Percentiles rank a stretch among this genome's conserved stretches.
Conservation (phyloP, 2,113 vertebrate species). For the Cromileptes altivelis region DNA sequence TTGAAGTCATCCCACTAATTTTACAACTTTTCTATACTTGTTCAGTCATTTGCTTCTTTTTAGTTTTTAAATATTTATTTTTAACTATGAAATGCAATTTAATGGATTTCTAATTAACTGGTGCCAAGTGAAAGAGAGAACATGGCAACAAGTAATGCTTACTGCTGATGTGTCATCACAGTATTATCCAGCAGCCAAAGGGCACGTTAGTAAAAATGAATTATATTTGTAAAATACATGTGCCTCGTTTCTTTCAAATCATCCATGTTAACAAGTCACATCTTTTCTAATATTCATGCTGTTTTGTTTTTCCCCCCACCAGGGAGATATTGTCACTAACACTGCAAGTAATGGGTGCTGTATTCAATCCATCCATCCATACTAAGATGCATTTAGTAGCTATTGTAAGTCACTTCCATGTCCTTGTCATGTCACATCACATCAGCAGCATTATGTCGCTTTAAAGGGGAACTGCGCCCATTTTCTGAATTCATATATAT, state of each 20-base stretch:
- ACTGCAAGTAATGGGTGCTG: background rate
- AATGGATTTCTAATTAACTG: constrained; percentile 10
- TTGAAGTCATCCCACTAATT: background rate
- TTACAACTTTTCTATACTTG: background rate
- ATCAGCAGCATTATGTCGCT: too few species aligned
- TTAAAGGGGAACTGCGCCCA: too few species aligned
- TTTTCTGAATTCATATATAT: too few species aligned
- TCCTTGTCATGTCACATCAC: background rate
- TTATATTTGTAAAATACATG: background rate
- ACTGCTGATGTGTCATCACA: background rate
- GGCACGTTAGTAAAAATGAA: background rate
- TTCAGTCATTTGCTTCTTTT: background rate
- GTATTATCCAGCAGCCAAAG: background rate
- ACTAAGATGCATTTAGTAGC: background rate
- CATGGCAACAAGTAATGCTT: background rate
- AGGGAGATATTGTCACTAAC: background rate
- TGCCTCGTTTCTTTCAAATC: constrained; percentile 12
- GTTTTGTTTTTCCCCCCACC: background rate
- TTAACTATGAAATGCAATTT: background rate
- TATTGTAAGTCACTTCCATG: background rate
- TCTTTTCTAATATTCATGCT: background rate
- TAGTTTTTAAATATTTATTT: background rate
- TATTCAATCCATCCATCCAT: background rate
- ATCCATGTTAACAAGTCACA: background rate
- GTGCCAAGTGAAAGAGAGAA: background rate